A percentile compares a stretch with the other conserved stretches of the same genome.
Evolutionary conservation across 2,888 invertebrate species (phyloP).

Genomic region (Oeneis ivallda): DNA sequence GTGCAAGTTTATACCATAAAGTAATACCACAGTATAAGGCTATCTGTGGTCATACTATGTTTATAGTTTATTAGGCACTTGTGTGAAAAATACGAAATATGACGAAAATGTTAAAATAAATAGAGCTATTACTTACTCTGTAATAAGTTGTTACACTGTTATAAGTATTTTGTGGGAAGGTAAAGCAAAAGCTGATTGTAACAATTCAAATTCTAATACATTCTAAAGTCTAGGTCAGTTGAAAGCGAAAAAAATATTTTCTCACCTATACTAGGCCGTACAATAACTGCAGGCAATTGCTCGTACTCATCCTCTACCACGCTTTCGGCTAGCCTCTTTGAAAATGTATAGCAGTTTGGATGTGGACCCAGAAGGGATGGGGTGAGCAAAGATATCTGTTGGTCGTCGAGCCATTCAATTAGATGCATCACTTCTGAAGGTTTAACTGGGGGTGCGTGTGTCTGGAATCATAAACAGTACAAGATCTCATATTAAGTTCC

Average conservation of each 20-base stretch:
- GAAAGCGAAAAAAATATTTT: not conserved
- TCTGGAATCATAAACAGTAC: constrained; percentile 60
- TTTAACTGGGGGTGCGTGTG: constrained; percentile 86
- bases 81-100: too few species aligned
- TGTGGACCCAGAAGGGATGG: constrained; percentile 87
- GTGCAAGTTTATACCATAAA: too few species aligned
- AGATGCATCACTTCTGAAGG: constrained; percentile 87
- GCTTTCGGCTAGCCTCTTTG: constrained; percentile 94
- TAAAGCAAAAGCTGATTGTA: too few species aligned
- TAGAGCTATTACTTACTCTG: too few species aligned
- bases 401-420: constrained; percentile 86
- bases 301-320: constrained; percentile 88
- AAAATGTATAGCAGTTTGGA: constrained; percentile 97
- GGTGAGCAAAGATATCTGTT: constrained; percentile 84
- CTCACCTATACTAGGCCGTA: constrained; percentile 95
- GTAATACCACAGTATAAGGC: too few species aligned
- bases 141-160: too few species aligned
- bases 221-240: not conserved
- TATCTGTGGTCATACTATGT: too few species aligned
- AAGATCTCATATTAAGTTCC: not conserved
- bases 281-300: constrained; percentile 90
- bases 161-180: too few species aligned
- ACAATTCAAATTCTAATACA: too few species aligned
- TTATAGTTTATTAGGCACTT: too few species aligned
- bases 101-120: too few species aligned